Evolutionary conservation across 2,797 vertebrate species (phyloP), one percentile per base, ranked within the genome.

Genomic region (Mormyrus proboscirostris): DNA sequence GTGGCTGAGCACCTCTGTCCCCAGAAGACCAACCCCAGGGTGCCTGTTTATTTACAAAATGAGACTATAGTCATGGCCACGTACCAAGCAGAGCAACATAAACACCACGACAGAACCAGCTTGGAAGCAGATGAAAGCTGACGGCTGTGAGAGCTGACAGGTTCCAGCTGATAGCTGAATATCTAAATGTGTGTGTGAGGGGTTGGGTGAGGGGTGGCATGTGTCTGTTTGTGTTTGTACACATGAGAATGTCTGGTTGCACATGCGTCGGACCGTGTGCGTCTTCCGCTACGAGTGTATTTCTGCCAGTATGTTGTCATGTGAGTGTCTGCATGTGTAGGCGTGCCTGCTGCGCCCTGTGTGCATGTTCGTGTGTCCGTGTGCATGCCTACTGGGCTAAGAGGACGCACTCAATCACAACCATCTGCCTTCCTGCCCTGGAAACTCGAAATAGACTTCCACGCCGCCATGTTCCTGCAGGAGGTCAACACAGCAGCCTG

Each of bases 371-470:
- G 41, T 4, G 49, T 89, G 88, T 50, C 47, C 25, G 12, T 51
- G 41, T 85, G 44, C 41, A 29, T 19, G 10, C 16, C 89, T 90
- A 59, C 73, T 88, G 51, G 69, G 53, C 25, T 65, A 19, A 25
- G 47, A 88, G 76, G 73, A 88, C 76, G 29, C 25, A 50, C 59
- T 88, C 86, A 65, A 49, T 90, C 87, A 69, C 44, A 90, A 88
- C 87, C 89, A 65, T 88, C 86, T 90, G 89, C 55, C 87, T 88
- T 90, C 51, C 41, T 65, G 83, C 76, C 76, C 73, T 25, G 87
- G 44, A 85, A 65, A 88, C 87, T 88, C 76, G 84, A 90, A 88
- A 90, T 88, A 88, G 89, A 88, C 57, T 73, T 88, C 53, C 44
- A 88, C 87, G 22, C 87, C n/a, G 7, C 10, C 33, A 53, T 7